Conservation (phyloP, 2,888 invertebrate genomes). For the Cynaeus angustus region DNA sequence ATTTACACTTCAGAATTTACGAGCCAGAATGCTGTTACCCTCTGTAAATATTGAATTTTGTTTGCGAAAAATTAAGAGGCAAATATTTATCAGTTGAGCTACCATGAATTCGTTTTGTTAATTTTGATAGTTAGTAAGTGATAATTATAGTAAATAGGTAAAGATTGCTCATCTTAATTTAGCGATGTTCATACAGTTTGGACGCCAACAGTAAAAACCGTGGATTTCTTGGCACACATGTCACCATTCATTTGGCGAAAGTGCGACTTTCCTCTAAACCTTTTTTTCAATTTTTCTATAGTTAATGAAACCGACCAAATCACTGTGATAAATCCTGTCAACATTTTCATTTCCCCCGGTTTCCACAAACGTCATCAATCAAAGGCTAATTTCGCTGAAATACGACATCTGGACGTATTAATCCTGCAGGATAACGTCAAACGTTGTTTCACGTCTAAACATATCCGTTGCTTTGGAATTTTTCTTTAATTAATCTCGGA, state of each 20-base stretch:
- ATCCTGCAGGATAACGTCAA: neutral
- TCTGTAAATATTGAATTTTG: neutral
- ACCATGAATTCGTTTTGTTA: slow-evolving; percentile 1
- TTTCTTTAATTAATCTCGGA: neutral
- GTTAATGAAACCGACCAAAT: neutral
- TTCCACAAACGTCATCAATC: slow-evolving; percentile 2
- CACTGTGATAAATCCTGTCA: slow-evolving; percentile 2
- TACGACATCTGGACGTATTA: slow-evolving; percentile 4
- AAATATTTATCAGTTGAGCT: neutral
- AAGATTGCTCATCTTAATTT: neutral
- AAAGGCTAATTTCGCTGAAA: slow-evolving; percentile 4
- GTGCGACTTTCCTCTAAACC: neutral
- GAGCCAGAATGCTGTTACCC: neutral
- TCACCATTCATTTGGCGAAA: neutral
- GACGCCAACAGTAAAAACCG: slow-evolving; percentile 7
- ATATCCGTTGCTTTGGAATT: neutral
- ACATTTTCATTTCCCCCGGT: neutral
- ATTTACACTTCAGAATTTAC: neutral
- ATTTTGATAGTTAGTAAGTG: neutral
- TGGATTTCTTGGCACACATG: neutral
- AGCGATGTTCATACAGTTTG: neutral
- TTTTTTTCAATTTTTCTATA: too few relatives aligned
- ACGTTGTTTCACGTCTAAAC: slow-evolving; percentile 1
- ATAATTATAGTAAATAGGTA: slow-evolving; percentile 5
- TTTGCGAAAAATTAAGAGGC: neutral